Base-by-base conservation (phyloP, 2,113 vertebrate genomes). In the Oncorhynchus clarkii region DNA sequence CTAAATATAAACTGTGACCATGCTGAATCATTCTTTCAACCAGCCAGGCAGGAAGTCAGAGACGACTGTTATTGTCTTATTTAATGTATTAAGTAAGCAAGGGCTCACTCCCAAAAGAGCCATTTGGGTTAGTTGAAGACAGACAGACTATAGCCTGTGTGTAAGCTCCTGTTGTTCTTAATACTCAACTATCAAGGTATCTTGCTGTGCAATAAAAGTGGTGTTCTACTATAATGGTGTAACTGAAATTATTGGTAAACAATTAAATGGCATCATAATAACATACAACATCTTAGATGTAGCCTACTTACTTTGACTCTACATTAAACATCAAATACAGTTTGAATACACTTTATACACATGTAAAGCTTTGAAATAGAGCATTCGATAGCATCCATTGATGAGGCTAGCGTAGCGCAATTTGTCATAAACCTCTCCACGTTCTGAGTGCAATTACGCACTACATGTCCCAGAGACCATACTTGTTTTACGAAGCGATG, bases 391-490 rank as follows among this genome's bases (percentile, higher is more conserved):
- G 18, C 1, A 18, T 2, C 51, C 14, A 54, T 54, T 18, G 51
- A 54, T 18, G 1, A 18, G 39, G 9, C 39, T 45, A 45, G 39
- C 2, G 39, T 45, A 12, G 39, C 2, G 39, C 9, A 45, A 45
- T 45, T 45, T 45, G 39, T 45, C 39, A 45, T 45, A 54, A 18
- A 5, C 51, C 16, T 54, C 12, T 54, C 5, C 51, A 54, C 51
- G 16, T 54, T 54, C 51, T 54, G 16, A 16, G 51, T 54, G 51
- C 39, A 45, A 45, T 45, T 45, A 45, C 39, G 39, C 12, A 82
- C 89, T 90, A 26, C 90, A 84, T 81, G 71, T 87, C 92, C 92
- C 92, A 51, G 11, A 69, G 83, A 12, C 51, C 90, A 1, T 1
- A 78, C 82, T 78, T 67, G 26, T 62, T 29, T 34, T 7, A 34